Evolutionary conservation across 2,113 vertebrate species (phyloP), one percentile per base, ranked within the genome.

Genomic region (Todiramphus chloris): DNA sequence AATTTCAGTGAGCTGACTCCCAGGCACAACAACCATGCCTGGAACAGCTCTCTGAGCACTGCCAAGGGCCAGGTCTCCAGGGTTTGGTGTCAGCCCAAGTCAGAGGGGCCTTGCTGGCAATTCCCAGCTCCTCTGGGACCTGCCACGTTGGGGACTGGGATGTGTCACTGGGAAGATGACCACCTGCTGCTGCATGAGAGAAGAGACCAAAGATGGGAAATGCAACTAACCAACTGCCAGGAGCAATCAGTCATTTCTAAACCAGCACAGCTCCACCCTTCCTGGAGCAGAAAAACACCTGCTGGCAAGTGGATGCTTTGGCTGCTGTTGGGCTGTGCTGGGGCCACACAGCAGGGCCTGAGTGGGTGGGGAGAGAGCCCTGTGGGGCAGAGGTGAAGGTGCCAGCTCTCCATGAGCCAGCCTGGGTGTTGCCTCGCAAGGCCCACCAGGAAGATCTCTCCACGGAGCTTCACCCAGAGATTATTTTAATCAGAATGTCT

Each of bases 281-380:
- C 96, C 96, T 96, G 96, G 51, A 55, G 73, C 83, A 87, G n/a
- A 86, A 87, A 94, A 95, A 92, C 94, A 95, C 93, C 89, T 93
- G 90, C 0, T 0, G 63, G 72, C 35, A 17, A 59, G 27, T 4
- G 73, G 66, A 59, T 84, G 84, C 68, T 39, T 30, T 51, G 50
- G 62, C 39, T 77, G 48, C 11, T 30, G 59, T 6, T 19, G 55
- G 66, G 67, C 35, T 80, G 30, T 30, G 63, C 68, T 66, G 68
- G 58, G 91, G 86, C 76, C 76, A 18, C 4, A 2, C 4, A 31
- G n/a, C 0, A 2, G 62, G 85, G 46, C n/a, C 75, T 85, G 69
- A 86, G 59, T 59, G 82, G 66, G 44, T 23, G 83, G 28, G 46
- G 43, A 64, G 33, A 35, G 43, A 37, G 16, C 16, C 17, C 6